A percentile compares a stretch with the other conserved stretches of the same genome.
phyloP scores from a whole-genome alignment of 2,113 vertebrate species.

The Siniperca chuatsi region DNA sequence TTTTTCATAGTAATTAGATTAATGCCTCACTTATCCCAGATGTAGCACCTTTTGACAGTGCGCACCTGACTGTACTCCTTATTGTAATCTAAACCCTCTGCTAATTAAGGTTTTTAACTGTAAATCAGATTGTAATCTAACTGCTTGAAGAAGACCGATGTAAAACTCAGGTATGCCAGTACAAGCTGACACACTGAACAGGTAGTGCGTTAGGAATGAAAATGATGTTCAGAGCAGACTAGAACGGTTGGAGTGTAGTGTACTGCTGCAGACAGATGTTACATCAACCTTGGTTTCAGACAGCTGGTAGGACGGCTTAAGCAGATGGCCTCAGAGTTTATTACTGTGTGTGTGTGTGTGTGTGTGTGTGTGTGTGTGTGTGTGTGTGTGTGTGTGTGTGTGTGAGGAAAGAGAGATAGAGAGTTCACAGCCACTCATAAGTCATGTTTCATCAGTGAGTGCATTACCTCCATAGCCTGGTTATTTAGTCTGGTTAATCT shows the following conservation, averaged over 20 bases:
- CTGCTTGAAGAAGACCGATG: neutral
- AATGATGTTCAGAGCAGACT: neutral
- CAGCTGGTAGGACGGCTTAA: conserved; percentile 82
- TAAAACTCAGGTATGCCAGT: no score
- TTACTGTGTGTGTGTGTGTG: conserved; percentile 36
- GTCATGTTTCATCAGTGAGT: neutral
- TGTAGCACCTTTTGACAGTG: neutral
- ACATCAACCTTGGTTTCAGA: conserved; percentile 74
- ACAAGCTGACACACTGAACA: neutral
- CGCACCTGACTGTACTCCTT: neutral
- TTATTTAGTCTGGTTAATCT: neutral
- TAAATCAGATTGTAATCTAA: neutral
- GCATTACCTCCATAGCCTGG: neutral
- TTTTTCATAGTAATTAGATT: neutral
- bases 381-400: conserved; percentile 1
- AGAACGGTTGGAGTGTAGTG: conserved; percentile 14
- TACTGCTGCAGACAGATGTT: conserved; percentile 49
- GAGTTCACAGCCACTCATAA: conserved; percentile 11
- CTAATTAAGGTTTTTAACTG: neutral
- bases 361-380: conserved; percentile 16
- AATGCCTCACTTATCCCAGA: neutral
- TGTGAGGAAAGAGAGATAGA: no score
- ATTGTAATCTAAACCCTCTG: neutral
- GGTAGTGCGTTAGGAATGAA: neutral
- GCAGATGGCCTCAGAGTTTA: conserved; percentile 84